Evolutionary conservation across 2,113 vertebrate genomes (phyloP), one percentile per base, ranked within the genome.

Genomic region (Syrmaticus mikado): DNA sequence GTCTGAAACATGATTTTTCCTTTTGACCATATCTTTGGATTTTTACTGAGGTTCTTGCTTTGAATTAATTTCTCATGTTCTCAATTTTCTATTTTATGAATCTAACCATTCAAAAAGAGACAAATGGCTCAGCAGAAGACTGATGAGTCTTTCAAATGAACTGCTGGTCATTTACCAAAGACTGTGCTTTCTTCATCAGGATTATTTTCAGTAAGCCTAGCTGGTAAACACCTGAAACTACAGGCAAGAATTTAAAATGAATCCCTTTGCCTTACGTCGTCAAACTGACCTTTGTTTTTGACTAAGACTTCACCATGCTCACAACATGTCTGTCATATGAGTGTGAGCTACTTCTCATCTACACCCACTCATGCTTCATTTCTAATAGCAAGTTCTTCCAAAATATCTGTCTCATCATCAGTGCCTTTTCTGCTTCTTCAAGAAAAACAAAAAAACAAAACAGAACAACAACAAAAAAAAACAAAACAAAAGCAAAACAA

Each of bases 371-470:
- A 93, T 52, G 93, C 97, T 97, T 98, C 97, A 97, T 98, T 97
- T 96, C 97, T 98, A 98, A 97, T 96, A 96, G 85, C 93, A 97
- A 97, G 73, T 96, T 94, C 84, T 97, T 98, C 94, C 95, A 97
- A 98, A 98, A 98, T 97, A 97, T 95, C 96, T 96, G 97, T 95
- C 96, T 97, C 77, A 61, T 97, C 97, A 97, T 92, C 95, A 97
- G 89, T 72, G 81, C 79, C 89, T 97, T 95, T 97, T 90, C 96
- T 96, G 82, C 86, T 96, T 34, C 83, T 91, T 90, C 55, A 97
- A 94, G 68, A 90, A 81, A 43, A 66, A 43, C 28, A 28, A 64
- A 40, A 21, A 70, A 71, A 87, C 71, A 67, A 76, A 17, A 6
- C 24, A 7, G n/a, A n/a, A n/a, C n/a, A n/a, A n/a, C n/a, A n/a